Evolutionary conservation across 2,888 invertebrate species (phyloP), one percentile per base, ranked within the genome.

Genomic region (Eledona agricola): DNA sequence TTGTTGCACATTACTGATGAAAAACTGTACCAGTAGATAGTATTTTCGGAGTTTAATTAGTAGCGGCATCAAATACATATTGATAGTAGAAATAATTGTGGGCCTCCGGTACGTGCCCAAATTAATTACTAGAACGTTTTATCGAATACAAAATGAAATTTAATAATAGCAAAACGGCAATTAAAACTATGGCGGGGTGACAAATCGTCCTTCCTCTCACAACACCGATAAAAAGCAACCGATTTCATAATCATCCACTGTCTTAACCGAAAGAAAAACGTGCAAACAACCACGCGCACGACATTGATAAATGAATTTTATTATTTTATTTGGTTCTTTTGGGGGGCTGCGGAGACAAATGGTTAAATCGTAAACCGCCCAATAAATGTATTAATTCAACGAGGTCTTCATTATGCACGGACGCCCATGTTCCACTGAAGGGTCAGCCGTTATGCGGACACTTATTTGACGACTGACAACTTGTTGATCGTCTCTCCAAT

Each of bases 401-500:
- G 12, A 25, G 3, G 26, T 4, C 15, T 12, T 28, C 16, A 28
- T 26, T 40, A 28, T 40, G 40, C 40, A 40, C 40, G 26, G 11
- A 16, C 17, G 26, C 28, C 40, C 26, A 38, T 32, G 17, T 10
- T 32, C 12, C 10, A n/a, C n/a, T 15, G 13, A 25, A 31, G 43
- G 43, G 43, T 43, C 32, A 43, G 20, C 29, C 32, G 43, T 43
- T 32, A 43, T 32, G 32, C 32, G 43, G 23, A 31, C 28, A 42
- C 20, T 42, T 45, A 45, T 45, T 45, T 45, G 45, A 42, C 42
- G 37, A 49, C 22, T 43, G 35, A 28, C 43, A 38, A 52, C 52
- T 52, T 52, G 52, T 52, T 52, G 51, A 51, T 37, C 20, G 34
- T 51, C 37, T 38, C 45, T 52, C 22, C 35, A 52, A 43, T 38